Percentiles rank a stretch among this genome's conserved stretches.
Evolutionary conservation across 2,888 invertebrate species (phyloP).

Genomic region (Thalpophila matura): DNA sequence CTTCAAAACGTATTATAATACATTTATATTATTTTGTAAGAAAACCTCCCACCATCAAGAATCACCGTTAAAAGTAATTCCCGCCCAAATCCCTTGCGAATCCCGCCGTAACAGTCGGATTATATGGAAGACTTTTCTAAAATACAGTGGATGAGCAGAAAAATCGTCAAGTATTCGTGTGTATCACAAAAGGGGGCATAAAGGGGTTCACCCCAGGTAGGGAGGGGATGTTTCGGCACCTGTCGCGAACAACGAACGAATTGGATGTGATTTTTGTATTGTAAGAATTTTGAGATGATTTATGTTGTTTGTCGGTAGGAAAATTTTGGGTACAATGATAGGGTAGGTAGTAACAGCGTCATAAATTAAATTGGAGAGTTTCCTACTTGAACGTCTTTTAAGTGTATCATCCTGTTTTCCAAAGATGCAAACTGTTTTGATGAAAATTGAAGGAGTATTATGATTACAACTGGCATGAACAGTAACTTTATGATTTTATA

Average conservation of each 20-base stretch:
- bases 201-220: constrained; percentile 53
- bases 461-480: too few relatives aligned
- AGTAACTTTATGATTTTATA: too few relatives aligned
- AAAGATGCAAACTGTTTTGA: too few relatives aligned
- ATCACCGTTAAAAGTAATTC: constrained; percentile 38
- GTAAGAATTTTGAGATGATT: constrained; percentile 40
- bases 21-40: too few relatives aligned
- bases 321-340: constrained; percentile 35
- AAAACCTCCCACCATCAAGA: constrained; percentile 35
- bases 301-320: constrained; percentile 37
- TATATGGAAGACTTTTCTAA: constrained; percentile 64
- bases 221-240: constrained; percentile 55
- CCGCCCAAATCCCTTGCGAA: constrained; percentile 54
- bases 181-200: constrained; percentile 67
- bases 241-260: constrained; percentile 47
- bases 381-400: too few relatives aligned
- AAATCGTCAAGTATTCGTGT: constrained; percentile 70
- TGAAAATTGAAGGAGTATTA: too few relatives aligned
- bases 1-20: too few relatives aligned
- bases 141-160: constrained; percentile 64
- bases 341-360: too few relatives aligned
- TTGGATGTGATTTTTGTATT: constrained; percentile 53
- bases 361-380: too few relatives aligned
- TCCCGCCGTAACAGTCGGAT: constrained; percentile 62
- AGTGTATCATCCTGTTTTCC: too few relatives aligned